Percentiles rank a stretch among this genome's conserved stretches.
Conservation (phyloP, 1,140 invertebrate species). For the Dinothrombium tinctorium region DNA sequence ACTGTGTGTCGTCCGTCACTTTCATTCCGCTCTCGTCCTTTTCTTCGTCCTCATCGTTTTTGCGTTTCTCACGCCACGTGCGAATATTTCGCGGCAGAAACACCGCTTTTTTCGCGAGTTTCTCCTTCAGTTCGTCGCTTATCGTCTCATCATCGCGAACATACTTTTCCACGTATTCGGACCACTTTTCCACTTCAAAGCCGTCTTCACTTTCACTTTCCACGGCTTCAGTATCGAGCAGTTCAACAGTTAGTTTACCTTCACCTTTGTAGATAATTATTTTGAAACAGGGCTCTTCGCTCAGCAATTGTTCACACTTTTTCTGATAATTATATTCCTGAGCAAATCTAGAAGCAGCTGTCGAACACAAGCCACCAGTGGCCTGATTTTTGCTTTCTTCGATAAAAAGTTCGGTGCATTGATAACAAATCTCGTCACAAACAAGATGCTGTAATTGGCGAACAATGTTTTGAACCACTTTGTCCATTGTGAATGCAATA, state of each 20-base stretch:
- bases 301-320: constrained; percentile 42
- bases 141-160: constrained; percentile 17
- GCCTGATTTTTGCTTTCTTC: constrained; percentile 37
- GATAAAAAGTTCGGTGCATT: constrained; percentile 53
- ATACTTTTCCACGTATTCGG: constrained; percentile 43
- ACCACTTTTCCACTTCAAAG: constrained; percentile 34
- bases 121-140: constrained; percentile 21
- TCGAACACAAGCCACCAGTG: constrained; percentile 42
- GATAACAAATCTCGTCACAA: constrained; percentile 50
- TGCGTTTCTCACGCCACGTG: neutral
- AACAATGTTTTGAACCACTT: constrained; percentile 70
- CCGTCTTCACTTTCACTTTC: constrained; percentile 21
- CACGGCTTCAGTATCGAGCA: constrained; percentile 49
- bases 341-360: constrained; percentile 31
- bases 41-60: constrained; percentile 2
- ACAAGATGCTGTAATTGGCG: constrained; percentile 79
- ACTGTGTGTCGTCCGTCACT: constrained; percentile 37
- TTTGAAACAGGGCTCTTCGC: constrained; percentile 74
- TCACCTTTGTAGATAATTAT: constrained; percentile 61
- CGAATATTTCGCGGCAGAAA: constrained; percentile 35
- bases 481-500: constrained; percentile 73
- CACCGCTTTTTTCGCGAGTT: constrained; percentile 30
- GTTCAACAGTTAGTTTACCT: constrained; percentile 61
- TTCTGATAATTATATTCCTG: constrained; percentile 49
- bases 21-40: constrained; percentile 13